phyloP scores from a whole-genome alignment of 2,113 vertebrate species.

The Nannospalax galili region DNA sequence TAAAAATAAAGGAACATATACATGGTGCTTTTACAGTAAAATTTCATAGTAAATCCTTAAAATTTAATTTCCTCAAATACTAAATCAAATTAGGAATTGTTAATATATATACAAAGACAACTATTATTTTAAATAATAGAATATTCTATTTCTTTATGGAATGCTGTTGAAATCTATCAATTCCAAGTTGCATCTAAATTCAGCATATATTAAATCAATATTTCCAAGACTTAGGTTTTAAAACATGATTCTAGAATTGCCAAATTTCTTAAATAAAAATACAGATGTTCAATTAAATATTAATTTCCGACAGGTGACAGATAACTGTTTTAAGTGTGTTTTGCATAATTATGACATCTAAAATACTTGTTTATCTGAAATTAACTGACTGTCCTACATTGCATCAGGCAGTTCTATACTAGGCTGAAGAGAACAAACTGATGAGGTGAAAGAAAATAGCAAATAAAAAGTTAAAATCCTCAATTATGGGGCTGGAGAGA shows the following conservation, averaged over 20 bases:
- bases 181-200: not conserved
- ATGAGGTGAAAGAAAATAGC: slow-evolving; percentile 23
- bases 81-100: slow-evolving; percentile 23
- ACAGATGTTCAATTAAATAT: not conserved
- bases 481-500: not conserved
- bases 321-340: not conserved
- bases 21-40: not conserved
- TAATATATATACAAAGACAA: not conserved
- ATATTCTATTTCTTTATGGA: not conserved
- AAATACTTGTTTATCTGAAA: slow-evolving; percentile 34
- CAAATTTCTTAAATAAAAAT: slow-evolving; percentile 33
- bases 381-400: not conserved
- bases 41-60: not conserved
- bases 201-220: slow-evolving; percentile 27
- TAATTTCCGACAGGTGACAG: slow-evolving; percentile 14
- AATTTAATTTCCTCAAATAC: not conserved
- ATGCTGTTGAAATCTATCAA: not conserved
- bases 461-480: slow-evolving; percentile 11
- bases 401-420: not conserved
- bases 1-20: not conserved
- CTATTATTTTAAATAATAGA: slow-evolving; percentile 53
- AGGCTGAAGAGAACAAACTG: not conserved
- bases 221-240: not conserved
- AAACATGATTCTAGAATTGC: not conserved
- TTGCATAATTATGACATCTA: not conserved